Conservation (phyloP, 2,113 vertebrate species). For the Diadophis punctatus region DNA sequence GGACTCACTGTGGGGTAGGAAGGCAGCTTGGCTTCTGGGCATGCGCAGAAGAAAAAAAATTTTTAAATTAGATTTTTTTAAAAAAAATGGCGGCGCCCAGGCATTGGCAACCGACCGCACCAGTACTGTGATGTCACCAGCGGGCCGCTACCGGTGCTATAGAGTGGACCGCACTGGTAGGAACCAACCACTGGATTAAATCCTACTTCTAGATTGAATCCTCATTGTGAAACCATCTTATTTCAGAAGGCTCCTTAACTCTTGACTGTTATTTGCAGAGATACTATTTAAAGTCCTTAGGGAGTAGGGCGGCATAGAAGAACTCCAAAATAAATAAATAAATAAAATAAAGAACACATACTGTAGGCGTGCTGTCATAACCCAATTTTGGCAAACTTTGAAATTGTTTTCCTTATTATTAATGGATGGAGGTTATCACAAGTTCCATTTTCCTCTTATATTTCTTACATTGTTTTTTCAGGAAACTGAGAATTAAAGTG, state of each 20-base stretch:
- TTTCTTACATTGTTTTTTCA: conserved; percentile 29
- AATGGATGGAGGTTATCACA: background rate
- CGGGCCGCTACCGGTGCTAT: no score
- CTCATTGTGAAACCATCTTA: background rate
- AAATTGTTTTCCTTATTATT: background rate
- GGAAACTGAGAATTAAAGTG: conserved; percentile 33
- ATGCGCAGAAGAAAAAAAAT: no score
- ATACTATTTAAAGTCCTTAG: no score
- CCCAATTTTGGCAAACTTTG: background rate
- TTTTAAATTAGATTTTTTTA: no score
- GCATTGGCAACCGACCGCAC: no score
- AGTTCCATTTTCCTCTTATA: background rate
- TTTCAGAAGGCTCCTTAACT: background rate
- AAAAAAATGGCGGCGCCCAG: no score
- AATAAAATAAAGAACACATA: background rate
- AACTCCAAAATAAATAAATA: no score
- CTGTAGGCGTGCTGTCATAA: background rate
- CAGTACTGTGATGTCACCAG: no score
- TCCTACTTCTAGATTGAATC: rapidly evolving
- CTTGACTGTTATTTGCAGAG: background rate
- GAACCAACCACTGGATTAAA: background rate
- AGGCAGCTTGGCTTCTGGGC: no score
- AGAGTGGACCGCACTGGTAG: no score
- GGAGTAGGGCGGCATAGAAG: no score
- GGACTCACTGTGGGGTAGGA: no score